phyloP scores from a whole-genome alignment of 2,797 vertebrate species.

The Neosalanx taihuensis region DNA sequence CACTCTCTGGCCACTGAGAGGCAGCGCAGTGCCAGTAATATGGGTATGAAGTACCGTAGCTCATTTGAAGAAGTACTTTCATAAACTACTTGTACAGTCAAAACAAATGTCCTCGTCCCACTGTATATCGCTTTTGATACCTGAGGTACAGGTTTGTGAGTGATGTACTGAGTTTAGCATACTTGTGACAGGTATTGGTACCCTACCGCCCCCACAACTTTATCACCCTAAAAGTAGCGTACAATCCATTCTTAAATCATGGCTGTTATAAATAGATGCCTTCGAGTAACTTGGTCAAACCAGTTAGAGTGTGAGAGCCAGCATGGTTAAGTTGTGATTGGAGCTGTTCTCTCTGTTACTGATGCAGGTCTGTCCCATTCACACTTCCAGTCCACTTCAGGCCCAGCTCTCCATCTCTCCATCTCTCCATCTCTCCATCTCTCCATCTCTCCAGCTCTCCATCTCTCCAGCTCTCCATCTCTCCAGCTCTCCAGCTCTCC shows the following conservation, averaged over 20 bases:
- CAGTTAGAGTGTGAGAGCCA: background rate
- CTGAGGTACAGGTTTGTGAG: too few species aligned
- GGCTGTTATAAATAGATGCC: background rate
- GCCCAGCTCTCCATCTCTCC: too few species aligned
- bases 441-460: too few species aligned
- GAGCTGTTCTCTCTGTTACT: conserved; percentile 30
- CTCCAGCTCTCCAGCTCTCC: too few species aligned
- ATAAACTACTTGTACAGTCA: background rate
- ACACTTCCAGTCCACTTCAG: conserved; percentile 50
- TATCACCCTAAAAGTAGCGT: too few species aligned
- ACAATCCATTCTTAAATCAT: too few species aligned
- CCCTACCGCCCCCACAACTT: too few species aligned
- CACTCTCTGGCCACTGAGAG: conserved; percentile 58
- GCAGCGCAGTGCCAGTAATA: conserved; percentile 59
- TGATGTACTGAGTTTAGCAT: too few species aligned
- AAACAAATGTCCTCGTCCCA: background rate
- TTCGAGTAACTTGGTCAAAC: background rate
- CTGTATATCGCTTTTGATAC: too few species aligned
- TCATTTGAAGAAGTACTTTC: background rate
- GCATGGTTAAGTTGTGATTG: conserved; percentile 41
- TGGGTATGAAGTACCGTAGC: background rate
- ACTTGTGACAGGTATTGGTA: too few species aligned
- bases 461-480: too few species aligned
- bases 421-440: too few species aligned
- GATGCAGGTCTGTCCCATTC: conserved; percentile 60